Evolutionary conservation across 2,797 vertebrate genomes (phyloP).

Genomic region (Hemitrygon akajei): DNA sequence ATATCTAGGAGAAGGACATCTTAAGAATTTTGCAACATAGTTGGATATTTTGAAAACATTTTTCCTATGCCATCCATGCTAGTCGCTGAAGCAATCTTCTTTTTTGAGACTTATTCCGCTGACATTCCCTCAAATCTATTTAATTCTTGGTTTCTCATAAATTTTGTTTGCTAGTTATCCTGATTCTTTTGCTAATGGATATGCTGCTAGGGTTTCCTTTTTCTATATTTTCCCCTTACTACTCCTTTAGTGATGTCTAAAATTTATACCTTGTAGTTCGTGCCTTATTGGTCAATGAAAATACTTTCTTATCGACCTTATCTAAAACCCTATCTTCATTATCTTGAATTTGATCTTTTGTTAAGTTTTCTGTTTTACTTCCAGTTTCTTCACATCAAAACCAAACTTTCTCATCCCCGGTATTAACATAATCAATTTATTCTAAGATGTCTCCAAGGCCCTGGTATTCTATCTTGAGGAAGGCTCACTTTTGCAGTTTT

Average conservation of each 20-base stretch:
- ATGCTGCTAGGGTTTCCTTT: neutral
- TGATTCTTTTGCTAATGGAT: neutral
- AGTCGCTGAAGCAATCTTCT: neutral
- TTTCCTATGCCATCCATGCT: neutral
- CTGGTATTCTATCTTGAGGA: neutral
- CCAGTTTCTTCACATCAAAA: neutral
- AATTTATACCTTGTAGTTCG: neutral
- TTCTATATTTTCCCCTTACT: neutral
- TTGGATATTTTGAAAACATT: neutral
- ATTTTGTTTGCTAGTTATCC: neutral
- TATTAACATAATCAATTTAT: neutral
- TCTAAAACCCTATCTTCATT: neutral
- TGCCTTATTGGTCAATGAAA: neutral
- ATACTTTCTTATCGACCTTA: neutral
- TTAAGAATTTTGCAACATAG: neutral
- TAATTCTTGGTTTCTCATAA: neutral
- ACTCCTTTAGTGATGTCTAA: neutral
- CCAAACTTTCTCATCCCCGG: neutral
- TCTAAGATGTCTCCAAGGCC: neutral
- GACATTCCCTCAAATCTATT: neutral
- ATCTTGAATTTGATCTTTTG: neutral
- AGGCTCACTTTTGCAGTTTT: neutral
- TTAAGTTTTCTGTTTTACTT: neutral
- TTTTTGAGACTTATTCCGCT: neutral
- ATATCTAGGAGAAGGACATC: neutral